Evolutionary conservation across 2,888 invertebrate genomes (phyloP).

Genomic region (Opisthograptis luteolata): DNA sequence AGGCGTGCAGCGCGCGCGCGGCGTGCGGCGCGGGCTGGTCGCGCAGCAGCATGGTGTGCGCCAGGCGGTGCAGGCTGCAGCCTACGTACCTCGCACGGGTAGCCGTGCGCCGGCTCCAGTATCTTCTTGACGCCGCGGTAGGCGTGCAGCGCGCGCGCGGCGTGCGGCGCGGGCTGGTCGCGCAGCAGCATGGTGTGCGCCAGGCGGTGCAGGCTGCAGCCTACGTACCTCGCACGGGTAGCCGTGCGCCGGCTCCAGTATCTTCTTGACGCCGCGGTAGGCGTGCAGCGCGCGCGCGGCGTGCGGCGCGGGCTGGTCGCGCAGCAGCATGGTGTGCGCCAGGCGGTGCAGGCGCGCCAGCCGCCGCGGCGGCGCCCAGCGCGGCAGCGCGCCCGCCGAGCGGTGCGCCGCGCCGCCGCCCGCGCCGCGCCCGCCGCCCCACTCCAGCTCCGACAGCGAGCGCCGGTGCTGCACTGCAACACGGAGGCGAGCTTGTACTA

Average conservation of each 20-base stretch:
- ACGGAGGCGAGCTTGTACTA: neutral
- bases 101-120: constrained; percentile 86
- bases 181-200: constrained; percentile 94
- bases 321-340: constrained; percentile 93
- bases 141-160: constrained; percentile 88
- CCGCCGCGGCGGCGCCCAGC: constrained; percentile 60
- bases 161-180: constrained; percentile 88
- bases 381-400: constrained; percentile 44
- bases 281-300: constrained; percentile 88
- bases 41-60: too few relatives aligned
- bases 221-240: constrained; percentile 92
- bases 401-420: constrained; percentile 44
- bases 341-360: constrained; percentile 86
- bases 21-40: too few relatives aligned
- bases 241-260: constrained; percentile 86
- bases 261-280: constrained; percentile 92
- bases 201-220: constrained; percentile 87
- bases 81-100: constrained; percentile 92
- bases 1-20: too few relatives aligned
- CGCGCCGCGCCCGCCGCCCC: constrained; percentile 74
- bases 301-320: constrained; percentile 89
- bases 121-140: constrained; percentile 93
- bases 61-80: too few relatives aligned
- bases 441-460: constrained; percentile 89
- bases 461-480: constrained; percentile 87